These are phyloP conservation scores for Dioctria linearis DNA, from an alignment of 2,888 invertebrate genomes.

Conservation along the genomic window DNA sequence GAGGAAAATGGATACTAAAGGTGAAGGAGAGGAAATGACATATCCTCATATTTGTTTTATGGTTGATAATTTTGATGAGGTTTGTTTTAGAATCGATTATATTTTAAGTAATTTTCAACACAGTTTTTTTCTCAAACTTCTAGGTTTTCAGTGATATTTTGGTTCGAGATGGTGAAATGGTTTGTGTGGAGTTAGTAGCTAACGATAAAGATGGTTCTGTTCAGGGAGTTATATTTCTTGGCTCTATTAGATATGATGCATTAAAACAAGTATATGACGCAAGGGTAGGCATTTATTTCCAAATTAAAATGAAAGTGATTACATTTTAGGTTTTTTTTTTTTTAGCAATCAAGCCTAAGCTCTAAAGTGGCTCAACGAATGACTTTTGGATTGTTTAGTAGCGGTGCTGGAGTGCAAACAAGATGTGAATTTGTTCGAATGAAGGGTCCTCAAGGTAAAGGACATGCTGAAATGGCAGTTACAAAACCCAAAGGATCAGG, in stretches of 20 bases:
- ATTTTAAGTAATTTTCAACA: not conserved
- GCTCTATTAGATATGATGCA: slow-evolving; percentile 97
- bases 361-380: slow-evolving; percentile 96
- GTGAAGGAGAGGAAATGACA: slow-evolving; percentile 98
- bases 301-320: too few relatives aligned
- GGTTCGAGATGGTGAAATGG: slow-evolving; percentile 98
- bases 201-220: slow-evolving; percentile 88
- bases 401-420: slow-evolving; percentile 79
- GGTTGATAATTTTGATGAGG: slow-evolving; percentile 92
- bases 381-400: slow-evolving; percentile 92
- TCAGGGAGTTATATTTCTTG: slow-evolving; percentile 96
- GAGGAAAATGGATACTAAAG: slow-evolving; percentile 97
- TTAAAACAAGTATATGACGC: slow-evolving; percentile 97
- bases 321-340: not conserved
- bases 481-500: slow-evolving; percentile 93
- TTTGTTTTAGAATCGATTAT: slow-evolving; percentile 19
- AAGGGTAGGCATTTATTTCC: slow-evolving; percentile 77
- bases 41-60: slow-evolving; percentile 99
- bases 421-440: slow-evolving; percentile 98
- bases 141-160: slow-evolving; percentile 98
- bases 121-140: slow-evolving; percentile 57
- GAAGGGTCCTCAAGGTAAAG: slow-evolving; percentile 97
- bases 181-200: slow-evolving; percentile 97
- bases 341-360: slow-evolving; percentile 89
- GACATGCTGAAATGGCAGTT: slow-evolving; percentile 98